A percentile compares a stretch with the other conserved stretches of the same genome.
Conservation (phyloP, 2,797 vertebrate genomes). For the Myripristis murdjan region DNA sequence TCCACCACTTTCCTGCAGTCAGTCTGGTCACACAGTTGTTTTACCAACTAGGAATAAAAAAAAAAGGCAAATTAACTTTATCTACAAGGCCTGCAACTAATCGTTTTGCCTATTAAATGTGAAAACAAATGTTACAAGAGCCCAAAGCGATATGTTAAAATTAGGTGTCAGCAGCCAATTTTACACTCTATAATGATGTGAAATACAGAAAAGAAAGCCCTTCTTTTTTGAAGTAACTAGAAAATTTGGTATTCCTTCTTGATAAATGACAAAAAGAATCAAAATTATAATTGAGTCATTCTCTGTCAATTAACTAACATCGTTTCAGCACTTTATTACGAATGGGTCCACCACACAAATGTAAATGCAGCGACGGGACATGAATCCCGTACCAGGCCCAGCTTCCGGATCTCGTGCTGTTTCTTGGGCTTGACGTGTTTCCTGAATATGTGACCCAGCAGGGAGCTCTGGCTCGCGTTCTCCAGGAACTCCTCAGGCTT, state of each 20-base stretch:
- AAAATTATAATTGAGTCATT: no score
- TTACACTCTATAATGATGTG: no score
- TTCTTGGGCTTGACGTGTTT: slow-evolving; percentile 96
- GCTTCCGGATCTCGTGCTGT: slow-evolving; percentile 92
- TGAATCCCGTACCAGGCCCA: slow-evolving; percentile 81
- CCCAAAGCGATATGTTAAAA: no score
- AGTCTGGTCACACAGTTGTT: slow-evolving; percentile 86
- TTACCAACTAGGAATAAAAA: slow-evolving; percentile 89
- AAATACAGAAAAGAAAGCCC: no score
- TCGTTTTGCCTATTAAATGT: no score
- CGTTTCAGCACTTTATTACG: neutral
- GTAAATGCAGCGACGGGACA: neutral
- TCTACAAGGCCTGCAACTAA: no score
- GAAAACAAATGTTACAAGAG: no score
- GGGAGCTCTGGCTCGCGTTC: slow-evolving; percentile 91
- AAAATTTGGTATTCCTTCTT: no score
- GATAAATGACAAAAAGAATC: no score
- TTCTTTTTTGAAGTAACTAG: no score
- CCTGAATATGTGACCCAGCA: slow-evolving; percentile 90
- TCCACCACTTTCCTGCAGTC: slow-evolving; percentile 89
- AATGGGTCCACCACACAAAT: neutral
- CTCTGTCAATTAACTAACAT: no score
- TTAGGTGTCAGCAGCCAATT: no score
- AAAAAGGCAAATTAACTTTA: slow-evolving; percentile 6
- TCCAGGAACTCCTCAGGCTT: slow-evolving; percentile 86